Evolutionary conservation across 1,140 invertebrate species (phyloP).

Genomic region (Dufourea novaeangliae): DNA sequence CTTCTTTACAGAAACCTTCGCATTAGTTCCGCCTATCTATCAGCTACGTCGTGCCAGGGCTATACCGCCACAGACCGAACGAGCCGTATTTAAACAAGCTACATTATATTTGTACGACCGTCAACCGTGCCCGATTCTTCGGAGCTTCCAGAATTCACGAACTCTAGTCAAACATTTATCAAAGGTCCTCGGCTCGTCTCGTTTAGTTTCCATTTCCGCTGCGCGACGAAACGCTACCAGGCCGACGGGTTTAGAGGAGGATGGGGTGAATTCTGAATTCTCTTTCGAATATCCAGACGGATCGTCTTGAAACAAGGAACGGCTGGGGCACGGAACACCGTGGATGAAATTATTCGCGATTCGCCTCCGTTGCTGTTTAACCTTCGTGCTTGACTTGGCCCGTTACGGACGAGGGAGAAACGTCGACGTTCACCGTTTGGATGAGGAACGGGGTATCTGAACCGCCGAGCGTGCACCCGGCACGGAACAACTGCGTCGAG

Average conservation of each 20-base stretch:
- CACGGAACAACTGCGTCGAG: conserved; percentile 40
- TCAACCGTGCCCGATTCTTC: conserved; percentile 7
- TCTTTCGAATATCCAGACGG: conserved; percentile 10
- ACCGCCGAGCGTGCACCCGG: neutral
- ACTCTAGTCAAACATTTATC: conserved; percentile 39
- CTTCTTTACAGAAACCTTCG: too few species aligned
- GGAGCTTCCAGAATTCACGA: conserved; percentile 23
- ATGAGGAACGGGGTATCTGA: neutral
- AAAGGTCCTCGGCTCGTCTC: conserved; percentile 8
- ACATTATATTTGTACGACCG: conserved; percentile 19
- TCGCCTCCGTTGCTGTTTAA: conserved; percentile 5
- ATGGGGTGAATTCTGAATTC: conserved; percentile 16
- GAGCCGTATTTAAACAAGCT: neutral
- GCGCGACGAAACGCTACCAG: conserved; percentile 9
- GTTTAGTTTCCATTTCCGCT: conserved; percentile 28
- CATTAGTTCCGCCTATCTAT: too few species aligned
- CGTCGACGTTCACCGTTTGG: neutral
- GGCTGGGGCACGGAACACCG: neutral
- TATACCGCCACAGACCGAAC: too few species aligned
- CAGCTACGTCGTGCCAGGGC: too few species aligned
- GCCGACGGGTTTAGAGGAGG: too few species aligned
- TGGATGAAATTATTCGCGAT: conserved; percentile 38
- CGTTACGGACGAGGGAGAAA: neutral
- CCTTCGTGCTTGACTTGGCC: neutral
- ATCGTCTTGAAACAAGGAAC: conserved; percentile 31